Evolutionary conservation across 2,113 vertebrate species (phyloP).

Genomic region (Hiodon tergisus): DNA sequence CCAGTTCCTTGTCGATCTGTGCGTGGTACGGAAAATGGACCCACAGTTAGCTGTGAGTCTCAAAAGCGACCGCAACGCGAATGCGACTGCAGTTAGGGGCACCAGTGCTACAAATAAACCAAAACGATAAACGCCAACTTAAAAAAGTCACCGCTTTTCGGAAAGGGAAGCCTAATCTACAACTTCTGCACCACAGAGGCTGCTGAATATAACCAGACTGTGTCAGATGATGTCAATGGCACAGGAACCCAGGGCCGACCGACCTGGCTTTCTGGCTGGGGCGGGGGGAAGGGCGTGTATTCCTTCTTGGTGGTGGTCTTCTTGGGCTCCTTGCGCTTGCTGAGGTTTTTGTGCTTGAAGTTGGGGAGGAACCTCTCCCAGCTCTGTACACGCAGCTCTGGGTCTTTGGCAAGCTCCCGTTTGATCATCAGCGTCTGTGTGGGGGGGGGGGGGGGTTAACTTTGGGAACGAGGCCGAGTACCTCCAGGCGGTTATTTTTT

Average conservation of each 20-base stretch:
- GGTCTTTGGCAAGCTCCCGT: slow-evolving; percentile 83
- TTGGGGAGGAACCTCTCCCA: slow-evolving; percentile 95
- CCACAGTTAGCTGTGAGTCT: not conserved
- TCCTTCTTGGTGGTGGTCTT: slow-evolving; percentile 86
- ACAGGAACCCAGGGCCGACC: slow-evolving; percentile 20
- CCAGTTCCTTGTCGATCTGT: slow-evolving; percentile 86
- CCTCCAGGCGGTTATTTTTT: slow-evolving; percentile 15
- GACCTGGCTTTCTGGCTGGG: slow-evolving; percentile 91
- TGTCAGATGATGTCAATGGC: not conserved
- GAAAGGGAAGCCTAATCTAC: not conserved
- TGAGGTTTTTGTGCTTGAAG: slow-evolving; percentile 86
- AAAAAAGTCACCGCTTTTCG: not conserved
- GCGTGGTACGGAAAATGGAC: slow-evolving; percentile 14
- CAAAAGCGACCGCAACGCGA: too few relatives aligned
- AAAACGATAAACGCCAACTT: not conserved
- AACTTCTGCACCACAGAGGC: not conserved
- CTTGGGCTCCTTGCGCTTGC: slow-evolving; percentile 85
- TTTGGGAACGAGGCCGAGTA: slow-evolving; percentile 35
- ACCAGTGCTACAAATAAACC: not conserved
- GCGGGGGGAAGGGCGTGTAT: slow-evolving; percentile 92
- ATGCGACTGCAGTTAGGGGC: not conserved
- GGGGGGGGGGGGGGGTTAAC: not conserved
- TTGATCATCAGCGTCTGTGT: slow-evolving; percentile 91
- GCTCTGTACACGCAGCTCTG: slow-evolving; percentile 76
- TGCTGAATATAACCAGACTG: not conserved